These are phyloP conservation scores for Caenorhabditis auriculariae DNA, from an alignment of 2,888 invertebrate genomes.

Conservation along the genomic window DNA sequence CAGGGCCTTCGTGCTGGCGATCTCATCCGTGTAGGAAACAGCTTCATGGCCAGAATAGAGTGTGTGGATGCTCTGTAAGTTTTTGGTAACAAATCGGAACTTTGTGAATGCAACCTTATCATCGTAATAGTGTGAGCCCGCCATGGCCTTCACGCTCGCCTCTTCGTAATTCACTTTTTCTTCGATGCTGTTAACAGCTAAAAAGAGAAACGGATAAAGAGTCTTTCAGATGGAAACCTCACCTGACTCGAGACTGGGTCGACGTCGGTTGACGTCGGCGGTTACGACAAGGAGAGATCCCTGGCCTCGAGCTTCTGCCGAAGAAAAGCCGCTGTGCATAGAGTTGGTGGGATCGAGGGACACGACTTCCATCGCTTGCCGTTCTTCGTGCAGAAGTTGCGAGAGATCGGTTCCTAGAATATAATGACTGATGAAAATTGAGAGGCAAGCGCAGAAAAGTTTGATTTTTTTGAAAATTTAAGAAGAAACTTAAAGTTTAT, in stretches of 20 bases:
- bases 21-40: slow-evolving; percentile 49
- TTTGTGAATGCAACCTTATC: slow-evolving; percentile 50
- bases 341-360: slow-evolving; percentile 74
- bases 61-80: slow-evolving; percentile 57
- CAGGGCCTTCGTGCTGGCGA: slow-evolving; percentile 49
- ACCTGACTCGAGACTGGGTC: slow-evolving; percentile 39
- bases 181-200: slow-evolving; percentile 11
- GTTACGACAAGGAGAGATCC: slow-evolving; percentile 3
- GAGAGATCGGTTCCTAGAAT: slow-evolving; percentile 10
- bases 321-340: slow-evolving; percentile 66
- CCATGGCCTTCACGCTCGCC: slow-evolving; percentile 77
- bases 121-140: slow-evolving; percentile 71
- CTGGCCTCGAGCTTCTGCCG: slow-evolving; percentile 13
- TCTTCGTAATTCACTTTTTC: slow-evolving; percentile 61
- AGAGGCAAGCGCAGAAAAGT: too few relatives aligned
- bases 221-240: slow-evolving; percentile 3
- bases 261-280: slow-evolving; percentile 4
- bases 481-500: too few relatives aligned
- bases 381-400: slow-evolving; percentile 10
- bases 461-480: too few relatives aligned
- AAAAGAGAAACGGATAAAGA: neutral
- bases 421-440: too few relatives aligned
- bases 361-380: slow-evolving; percentile 15
- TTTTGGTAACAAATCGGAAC: neutral
- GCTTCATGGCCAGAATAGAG: slow-evolving; percentile 51